A percentile compares a stretch with the other conserved stretches of the same genome.
phyloP scores from a whole-genome alignment of 2,888 invertebrate genomes.

The Ecliptopera silaceata region DNA sequence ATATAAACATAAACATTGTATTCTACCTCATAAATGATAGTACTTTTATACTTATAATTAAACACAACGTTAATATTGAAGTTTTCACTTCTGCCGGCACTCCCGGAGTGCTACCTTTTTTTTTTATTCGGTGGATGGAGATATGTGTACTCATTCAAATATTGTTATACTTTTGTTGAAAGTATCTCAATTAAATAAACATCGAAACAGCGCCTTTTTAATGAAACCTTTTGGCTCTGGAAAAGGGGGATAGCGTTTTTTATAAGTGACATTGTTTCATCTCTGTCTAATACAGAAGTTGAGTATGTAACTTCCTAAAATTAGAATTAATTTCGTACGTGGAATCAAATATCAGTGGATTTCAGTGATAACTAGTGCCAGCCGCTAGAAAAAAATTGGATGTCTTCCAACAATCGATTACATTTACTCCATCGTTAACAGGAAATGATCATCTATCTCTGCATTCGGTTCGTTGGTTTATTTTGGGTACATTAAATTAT shows the following conservation, averaged over 20 bases:
- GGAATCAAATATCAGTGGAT: conserved; percentile 69
- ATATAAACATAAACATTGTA: too few species aligned
- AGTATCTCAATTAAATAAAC: conserved; percentile 13
- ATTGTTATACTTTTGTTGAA: conserved; percentile 2
- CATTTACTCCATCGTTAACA: conserved; percentile 69
- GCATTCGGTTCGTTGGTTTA: conserved; percentile 48
- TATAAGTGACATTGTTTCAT: conserved; percentile 36
- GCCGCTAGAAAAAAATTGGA: conserved; percentile 69
- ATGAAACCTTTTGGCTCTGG: conserved; percentile 32
- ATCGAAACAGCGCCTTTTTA: conserved; percentile 28
- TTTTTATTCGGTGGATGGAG: neutral
- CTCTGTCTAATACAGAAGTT: conserved; percentile 39
- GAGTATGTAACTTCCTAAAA: conserved; percentile 62
- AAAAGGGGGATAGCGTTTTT: conserved; percentile 24
- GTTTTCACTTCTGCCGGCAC: too few species aligned
- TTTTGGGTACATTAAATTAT: conserved; percentile 44
- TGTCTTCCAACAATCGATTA: conserved; percentile 75
- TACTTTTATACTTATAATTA: too few species aligned
- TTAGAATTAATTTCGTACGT: conserved; percentile 71
- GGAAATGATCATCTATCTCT: conserved; percentile 63
- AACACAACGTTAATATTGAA: too few species aligned
- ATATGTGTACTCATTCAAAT: neutral
- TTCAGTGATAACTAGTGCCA: conserved; percentile 64
- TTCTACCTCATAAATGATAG: too few species aligned
- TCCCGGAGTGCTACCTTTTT: too few species aligned